Conservation (phyloP, 2,888 invertebrate species). For the Xestia xanthographa region DNA sequence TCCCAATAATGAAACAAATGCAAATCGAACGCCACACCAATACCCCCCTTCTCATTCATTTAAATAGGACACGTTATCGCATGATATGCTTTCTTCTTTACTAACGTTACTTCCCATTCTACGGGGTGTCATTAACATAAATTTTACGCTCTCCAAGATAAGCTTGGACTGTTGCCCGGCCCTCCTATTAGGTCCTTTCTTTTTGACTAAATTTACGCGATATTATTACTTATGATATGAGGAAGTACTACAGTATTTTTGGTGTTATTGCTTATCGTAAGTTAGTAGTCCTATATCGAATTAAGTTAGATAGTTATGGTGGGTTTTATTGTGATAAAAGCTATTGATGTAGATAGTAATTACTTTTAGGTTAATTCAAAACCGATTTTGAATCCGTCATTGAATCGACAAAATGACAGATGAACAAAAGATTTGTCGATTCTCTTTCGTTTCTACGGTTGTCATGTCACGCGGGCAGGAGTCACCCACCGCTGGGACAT, state of each 20-base stretch:
- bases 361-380: background rate
- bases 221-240: constrained; percentile 78
- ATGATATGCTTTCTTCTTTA: constrained; percentile 75
- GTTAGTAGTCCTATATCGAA: constrained; percentile 48
- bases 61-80: constrained; percentile 81
- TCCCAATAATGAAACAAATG: constrained; percentile 40
- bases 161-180: constrained; percentile 83
- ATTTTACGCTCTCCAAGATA: constrained; percentile 85
- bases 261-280: constrained; percentile 65
- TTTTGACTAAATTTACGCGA: constrained; percentile 77
- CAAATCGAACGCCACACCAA: constrained; percentile 69
- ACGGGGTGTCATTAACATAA: constrained; percentile 86
- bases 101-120: constrained; percentile 81
- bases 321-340: constrained; percentile 12
- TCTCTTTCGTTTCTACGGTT: too few species aligned
- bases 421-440: too few species aligned
- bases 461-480: too few species aligned
- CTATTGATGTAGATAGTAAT: background rate
- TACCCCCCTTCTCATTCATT: constrained; percentile 73
- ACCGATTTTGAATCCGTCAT: background rate
- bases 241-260: constrained; percentile 70
- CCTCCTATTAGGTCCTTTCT: constrained; percentile 80
- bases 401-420: too few species aligned
- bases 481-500: background rate
- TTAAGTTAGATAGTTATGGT: constrained; percentile 21